These are phyloP conservation scores for Pedionomus torquatus DNA, from an alignment of 2,113 vertebrate species.

Conservation along the genomic window DNA sequence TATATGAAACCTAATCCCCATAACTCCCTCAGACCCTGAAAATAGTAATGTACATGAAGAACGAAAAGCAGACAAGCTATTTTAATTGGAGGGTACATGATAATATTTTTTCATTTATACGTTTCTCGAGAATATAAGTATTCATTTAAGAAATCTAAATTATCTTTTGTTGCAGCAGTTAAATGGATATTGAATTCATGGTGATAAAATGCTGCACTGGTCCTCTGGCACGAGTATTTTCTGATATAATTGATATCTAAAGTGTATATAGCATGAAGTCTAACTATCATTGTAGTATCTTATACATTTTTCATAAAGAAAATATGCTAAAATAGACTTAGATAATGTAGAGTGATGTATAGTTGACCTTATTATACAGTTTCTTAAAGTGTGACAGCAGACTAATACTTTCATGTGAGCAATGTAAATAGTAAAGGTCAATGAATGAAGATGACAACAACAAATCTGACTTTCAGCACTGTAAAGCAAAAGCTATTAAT, in stretches of 20 bases:
- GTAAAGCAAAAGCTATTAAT: slow-evolving; percentile 37
- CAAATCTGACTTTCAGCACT: slow-evolving; percentile 19
- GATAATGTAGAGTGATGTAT: not conserved
- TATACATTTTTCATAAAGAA: slow-evolving; percentile 18
- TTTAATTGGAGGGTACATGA: not conserved
- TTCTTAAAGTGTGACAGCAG: slow-evolving; percentile 40
- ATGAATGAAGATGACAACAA: slow-evolving; percentile 32
- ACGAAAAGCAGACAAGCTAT: not conserved
- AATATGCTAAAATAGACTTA: not conserved
- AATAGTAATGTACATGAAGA: not conserved
- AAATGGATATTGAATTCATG: not conserved
- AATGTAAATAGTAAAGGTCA: slow-evolving; percentile 20
- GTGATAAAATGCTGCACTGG: not conserved
- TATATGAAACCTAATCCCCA: not conserved
- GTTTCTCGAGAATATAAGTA: not conserved
- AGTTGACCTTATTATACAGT: slow-evolving; percentile 39
- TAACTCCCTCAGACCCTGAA: not conserved
- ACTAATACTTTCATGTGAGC: slow-evolving; percentile 32
- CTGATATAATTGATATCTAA: not conserved
- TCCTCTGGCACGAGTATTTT: not conserved
- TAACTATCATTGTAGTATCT: not conserved
- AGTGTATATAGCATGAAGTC: not conserved
- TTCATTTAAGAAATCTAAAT: not conserved
- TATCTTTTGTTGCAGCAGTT: not conserved
- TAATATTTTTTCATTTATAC: not conserved